phyloP scores from a whole-genome alignment of 2,113 vertebrate species.

The Chaetura pelagica region DNA sequence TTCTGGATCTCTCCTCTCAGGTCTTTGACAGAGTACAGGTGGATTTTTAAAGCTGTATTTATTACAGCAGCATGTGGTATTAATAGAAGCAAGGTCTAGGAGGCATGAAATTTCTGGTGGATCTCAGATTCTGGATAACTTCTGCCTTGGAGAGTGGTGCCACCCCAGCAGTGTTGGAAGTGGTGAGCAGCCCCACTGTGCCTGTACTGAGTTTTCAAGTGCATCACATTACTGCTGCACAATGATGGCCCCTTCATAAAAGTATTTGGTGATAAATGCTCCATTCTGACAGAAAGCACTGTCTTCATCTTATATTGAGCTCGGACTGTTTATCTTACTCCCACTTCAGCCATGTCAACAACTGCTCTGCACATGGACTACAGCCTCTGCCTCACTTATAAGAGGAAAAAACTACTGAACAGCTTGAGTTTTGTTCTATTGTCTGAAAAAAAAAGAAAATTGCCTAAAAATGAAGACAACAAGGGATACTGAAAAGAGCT shows the following conservation, averaged over 20 bases:
- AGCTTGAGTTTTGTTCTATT: not conserved
- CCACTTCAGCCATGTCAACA: not conserved
- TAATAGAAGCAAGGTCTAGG: not conserved
- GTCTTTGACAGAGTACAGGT: not conserved
- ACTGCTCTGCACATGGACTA: not conserved
- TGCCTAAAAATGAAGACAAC: not conserved
- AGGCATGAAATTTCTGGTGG: not conserved
- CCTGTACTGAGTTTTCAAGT: not conserved
- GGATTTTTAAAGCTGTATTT: not conserved
- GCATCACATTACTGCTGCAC: not conserved
- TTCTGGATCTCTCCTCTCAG: not conserved
- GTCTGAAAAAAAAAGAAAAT: not conserved
- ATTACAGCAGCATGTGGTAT: not conserved
- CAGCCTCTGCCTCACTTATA: not conserved
- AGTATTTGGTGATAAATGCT: not conserved
- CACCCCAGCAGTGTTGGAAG: not conserved
- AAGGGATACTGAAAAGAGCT: not conserved
- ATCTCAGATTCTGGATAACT: not conserved
- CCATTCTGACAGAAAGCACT: not conserved
- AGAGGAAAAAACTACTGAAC: not conserved
- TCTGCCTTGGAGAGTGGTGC: not conserved
- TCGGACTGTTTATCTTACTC: not conserved
- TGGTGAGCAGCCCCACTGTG: not conserved
- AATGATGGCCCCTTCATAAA: not conserved
- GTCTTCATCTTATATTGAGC: not conserved